These are phyloP conservation scores for Struthidea cinerea DNA, from an alignment of 2,113 vertebrate species.

Conservation along the genomic window DNA sequence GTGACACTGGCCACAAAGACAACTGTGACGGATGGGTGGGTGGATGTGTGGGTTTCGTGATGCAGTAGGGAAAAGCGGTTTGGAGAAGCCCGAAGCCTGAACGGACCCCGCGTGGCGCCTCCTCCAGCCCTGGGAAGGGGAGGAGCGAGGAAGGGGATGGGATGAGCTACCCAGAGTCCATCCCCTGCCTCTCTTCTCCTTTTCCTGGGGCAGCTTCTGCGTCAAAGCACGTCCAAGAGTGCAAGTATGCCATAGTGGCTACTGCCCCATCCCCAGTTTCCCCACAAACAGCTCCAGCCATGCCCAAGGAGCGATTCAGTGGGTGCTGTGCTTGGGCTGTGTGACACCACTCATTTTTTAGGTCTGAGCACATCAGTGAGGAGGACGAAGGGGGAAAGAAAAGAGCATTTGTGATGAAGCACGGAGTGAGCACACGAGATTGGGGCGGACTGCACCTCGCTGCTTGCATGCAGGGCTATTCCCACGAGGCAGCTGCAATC, in stretches of 20 bases:
- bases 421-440: rapidly evolving
- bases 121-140: neutral
- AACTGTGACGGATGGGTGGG: neutral
- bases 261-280: rapidly evolving
- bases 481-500: neutral
- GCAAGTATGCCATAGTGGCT: neutral
- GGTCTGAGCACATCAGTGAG: neutral
- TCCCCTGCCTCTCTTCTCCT: neutral
- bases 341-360: neutral
- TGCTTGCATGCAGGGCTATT: neutral
- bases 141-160: neutral
- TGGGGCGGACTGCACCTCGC: rapidly evolving
- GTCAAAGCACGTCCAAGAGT: rapidly evolving
- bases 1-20: neutral
- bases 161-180: neutral
- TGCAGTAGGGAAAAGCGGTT: neutral
- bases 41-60: neutral
- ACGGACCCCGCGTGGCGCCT: neutral
- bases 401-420: neutral
- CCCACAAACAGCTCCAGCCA: neutral
- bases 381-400: neutral
- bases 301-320: neutral
- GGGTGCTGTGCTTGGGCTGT: neutral
- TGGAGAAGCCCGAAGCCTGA: neutral
- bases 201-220: neutral